Evolutionary conservation across 2,113 vertebrate species (phyloP), one percentile per base, ranked within the genome.

Genomic region (Poeciliopsis turrubarensis): DNA sequence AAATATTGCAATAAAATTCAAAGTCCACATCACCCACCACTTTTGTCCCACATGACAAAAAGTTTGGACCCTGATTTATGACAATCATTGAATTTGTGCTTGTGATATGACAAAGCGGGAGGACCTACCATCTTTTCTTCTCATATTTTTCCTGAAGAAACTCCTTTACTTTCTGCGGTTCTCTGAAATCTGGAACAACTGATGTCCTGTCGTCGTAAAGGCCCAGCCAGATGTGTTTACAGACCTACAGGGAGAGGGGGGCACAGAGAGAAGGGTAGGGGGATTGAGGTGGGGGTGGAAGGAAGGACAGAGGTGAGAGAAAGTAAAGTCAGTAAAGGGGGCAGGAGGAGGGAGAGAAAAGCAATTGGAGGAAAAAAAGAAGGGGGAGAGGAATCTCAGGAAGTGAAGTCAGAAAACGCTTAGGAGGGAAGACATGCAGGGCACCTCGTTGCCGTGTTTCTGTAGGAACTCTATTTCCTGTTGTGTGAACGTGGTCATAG

Each of bases 61-160:
- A 4, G 3, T 41, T 15, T 41, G 47, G 7, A 25, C 22, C 47
- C 22, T n/a, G 51, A 7, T 57, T n/a, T n/a, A 57, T 7, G 25
- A 57, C 19, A 9, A 10, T 5, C 7, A 57, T 25, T 25, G 25
- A 57, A 57, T 57, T 9, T n/a, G 51, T 25, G 8, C 10, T n/a
- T 25, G 51, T n/a, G 17, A n/a, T 57, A 22, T 11, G 5, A 25
- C 6, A n/a, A 22, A 47, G 19, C 3, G 1, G 8, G 29, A 9
- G 14, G 17, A 22, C 2, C 96, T 93, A 99, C 98, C 98, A 99
- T 97, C 98, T 95, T 94, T 99, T 99, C 94, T 99, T 99, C 92
- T 99, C 98, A 27, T 99, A 99, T 94, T 99, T 99, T 94, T 99
- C 98, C 91, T 99, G 98, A 84, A 99, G 96, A 91, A 99, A 99